A percentile compares a stretch with the other conserved stretches of the same genome.
phyloP scores from a whole-genome alignment of 2,888 invertebrate genomes.

The Pristionchus entomophagus region DNA sequence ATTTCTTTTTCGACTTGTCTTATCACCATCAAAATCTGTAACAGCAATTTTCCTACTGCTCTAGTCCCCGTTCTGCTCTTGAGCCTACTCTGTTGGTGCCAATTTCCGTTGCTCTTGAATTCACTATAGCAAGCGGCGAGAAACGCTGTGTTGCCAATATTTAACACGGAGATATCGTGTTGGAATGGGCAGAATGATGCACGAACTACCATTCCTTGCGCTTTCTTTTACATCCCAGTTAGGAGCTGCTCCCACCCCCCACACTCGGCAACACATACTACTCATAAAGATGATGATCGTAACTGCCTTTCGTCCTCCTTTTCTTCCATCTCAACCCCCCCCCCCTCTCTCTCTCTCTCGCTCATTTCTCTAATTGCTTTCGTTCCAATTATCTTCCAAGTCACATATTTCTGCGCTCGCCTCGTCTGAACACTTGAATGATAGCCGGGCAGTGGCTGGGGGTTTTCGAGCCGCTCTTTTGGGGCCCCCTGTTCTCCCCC shows the following conservation, averaged over 20 bases:
- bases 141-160: constrained; percentile 3
- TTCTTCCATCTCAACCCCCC: background rate
- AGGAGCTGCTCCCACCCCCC: background rate
- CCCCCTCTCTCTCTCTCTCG: background rate
- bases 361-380: constrained; percentile 38
- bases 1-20: too few relatives aligned
- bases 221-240: too few relatives aligned
- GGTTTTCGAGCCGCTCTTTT: background rate
- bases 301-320: constrained; percentile 35
- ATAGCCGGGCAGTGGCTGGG: background rate
- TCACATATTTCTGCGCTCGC: constrained; percentile 28
- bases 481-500: too few relatives aligned
- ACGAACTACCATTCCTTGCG: background rate
- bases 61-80: too few relatives aligned
- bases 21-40: too few relatives aligned
- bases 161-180: constrained; percentile 1
- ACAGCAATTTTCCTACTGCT: too few relatives aligned
- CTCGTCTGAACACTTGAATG: constrained; percentile 19
- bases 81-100: too few relatives aligned
- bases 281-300: constrained; percentile 34
- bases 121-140: background rate
- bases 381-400: constrained; percentile 40
- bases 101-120: too few relatives aligned
- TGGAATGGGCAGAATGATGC: background rate
- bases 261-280: constrained; percentile 2